phyloP scores from a whole-genome alignment of 2,888 invertebrate genomes.

The Aspidiotus destructor region DNA sequence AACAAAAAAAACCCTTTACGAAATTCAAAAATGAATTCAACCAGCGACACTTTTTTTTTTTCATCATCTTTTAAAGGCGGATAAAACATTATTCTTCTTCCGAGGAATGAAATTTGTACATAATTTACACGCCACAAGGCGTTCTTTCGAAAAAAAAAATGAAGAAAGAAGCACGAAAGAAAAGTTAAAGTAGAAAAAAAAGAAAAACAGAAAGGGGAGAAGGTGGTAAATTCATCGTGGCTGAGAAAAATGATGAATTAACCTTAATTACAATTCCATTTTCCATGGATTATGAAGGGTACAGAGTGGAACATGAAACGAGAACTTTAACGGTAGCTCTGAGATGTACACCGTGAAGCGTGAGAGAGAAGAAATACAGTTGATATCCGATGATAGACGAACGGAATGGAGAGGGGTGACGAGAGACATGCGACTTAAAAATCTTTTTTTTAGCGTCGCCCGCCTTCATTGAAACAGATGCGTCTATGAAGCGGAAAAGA shows the following conservation, averaged over 20 bases:
- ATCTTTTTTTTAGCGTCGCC: constrained; percentile 11
- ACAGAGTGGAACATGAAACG: constrained; percentile 18
- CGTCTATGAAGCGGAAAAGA: constrained; percentile 30
- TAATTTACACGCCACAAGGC: too few species aligned
- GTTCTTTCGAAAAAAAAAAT: too few species aligned
- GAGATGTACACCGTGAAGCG: background rate
- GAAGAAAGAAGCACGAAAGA: too few species aligned
- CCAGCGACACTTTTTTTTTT: too few species aligned
- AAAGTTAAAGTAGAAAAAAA: too few species aligned
- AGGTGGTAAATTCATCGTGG: constrained; percentile 26
- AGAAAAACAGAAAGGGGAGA: background rate
- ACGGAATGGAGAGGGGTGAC: constrained; percentile 6
- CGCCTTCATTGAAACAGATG: constrained; percentile 18
- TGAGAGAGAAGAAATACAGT: constrained; percentile 16
- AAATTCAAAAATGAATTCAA: too few species aligned
- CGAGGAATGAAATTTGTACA: too few species aligned
- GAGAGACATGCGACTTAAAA: constrained; percentile 9
- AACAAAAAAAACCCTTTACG: too few species aligned
- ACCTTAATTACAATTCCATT: constrained; percentile 31
- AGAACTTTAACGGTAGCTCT: background rate
- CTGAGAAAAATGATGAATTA: constrained; percentile 31
- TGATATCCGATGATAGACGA: constrained; percentile 1
- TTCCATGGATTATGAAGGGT: constrained; percentile 25
- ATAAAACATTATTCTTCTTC: too few species aligned
- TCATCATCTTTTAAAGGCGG: too few species aligned